Conservation (phyloP, 2,113 vertebrate species). For the Hyaena hyaena region DNA sequence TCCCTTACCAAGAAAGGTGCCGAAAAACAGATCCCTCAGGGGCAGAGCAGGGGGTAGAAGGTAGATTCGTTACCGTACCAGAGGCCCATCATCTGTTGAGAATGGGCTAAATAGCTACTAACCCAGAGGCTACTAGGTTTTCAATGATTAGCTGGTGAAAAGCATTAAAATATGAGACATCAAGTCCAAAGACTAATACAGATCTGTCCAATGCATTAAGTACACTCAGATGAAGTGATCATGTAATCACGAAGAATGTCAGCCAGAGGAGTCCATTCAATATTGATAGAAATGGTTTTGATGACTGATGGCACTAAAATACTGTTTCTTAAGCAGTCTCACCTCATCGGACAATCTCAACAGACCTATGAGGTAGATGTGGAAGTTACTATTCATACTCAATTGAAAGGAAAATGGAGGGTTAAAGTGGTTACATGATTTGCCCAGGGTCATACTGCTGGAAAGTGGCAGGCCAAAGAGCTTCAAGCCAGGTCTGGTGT, state of each 20-base stretch:
- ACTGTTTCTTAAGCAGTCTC: neutral
- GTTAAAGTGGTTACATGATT: neutral
- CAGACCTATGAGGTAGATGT: neutral
- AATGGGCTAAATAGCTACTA: neutral
- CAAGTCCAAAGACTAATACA: neutral
- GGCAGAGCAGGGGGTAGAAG: neutral
- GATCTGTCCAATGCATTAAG: neutral
- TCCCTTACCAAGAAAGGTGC: neutral
- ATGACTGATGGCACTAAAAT: neutral
- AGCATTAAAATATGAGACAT: conserved; percentile 17
- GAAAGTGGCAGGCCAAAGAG: neutral
- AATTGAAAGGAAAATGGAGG: neutral
- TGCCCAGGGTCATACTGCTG: neutral
- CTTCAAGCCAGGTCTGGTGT: neutral
- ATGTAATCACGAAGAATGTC: neutral
- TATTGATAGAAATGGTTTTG: neutral
- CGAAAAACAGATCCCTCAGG: neutral
- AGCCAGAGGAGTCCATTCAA: neutral
- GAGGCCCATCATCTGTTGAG: neutral
- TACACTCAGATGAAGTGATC: conserved; percentile 1
- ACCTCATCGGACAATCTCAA: neutral
- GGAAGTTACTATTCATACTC: neutral
- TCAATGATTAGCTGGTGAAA: neutral
- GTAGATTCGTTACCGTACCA: neutral
- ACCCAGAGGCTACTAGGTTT: neutral